A percentile compares a stretch with the other conserved stretches of the same genome.
Conservation (phyloP, 2,888 invertebrate genomes). For the Drosophila siamana region DNA sequence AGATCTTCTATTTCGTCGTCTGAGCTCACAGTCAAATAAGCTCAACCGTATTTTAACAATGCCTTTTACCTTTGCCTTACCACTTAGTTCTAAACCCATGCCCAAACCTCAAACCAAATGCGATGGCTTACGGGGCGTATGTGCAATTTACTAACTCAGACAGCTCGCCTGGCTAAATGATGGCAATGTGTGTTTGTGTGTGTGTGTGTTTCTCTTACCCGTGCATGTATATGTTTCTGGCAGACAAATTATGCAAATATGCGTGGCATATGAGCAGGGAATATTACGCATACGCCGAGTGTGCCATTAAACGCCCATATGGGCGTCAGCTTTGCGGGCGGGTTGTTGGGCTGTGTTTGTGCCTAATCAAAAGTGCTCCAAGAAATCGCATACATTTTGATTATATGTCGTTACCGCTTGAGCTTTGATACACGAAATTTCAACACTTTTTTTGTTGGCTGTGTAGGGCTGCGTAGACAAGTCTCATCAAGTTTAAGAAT, state of each 20-base stretch:
- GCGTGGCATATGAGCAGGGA: conserved; percentile 68
- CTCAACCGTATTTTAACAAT: conserved; percentile 41
- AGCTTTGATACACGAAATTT: conserved; percentile 26
- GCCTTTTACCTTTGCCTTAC: conserved; percentile 18
- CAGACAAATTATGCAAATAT: conserved; percentile 77
- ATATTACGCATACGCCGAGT: conserved; percentile 77
- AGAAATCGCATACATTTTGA: conserved; percentile 49
- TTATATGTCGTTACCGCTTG: conserved; percentile 43
- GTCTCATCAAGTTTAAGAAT: not conserved
- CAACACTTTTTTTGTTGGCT: conserved; percentile 41
- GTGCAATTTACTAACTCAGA: conserved; percentile 79
- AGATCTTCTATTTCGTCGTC: not conserved
- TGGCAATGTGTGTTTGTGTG: conserved; percentile 58
- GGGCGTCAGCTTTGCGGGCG: conserved; percentile 18
- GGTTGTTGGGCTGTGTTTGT: conserved; percentile 26
- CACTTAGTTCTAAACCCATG: conserved; percentile 6
- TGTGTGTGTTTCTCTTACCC: not conserved
- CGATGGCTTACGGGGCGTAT: conserved; percentile 67
- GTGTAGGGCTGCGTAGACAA: not conserved
- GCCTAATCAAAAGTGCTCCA: conserved; percentile 68
- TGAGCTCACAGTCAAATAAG: conserved; percentile 40
- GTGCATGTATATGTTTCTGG: conserved; percentile 18
- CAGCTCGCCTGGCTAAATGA: conserved; percentile 71
- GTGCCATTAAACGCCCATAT: conserved; percentile 67
- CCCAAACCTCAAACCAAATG: conserved; percentile 22